These are phyloP conservation scores for Limenitis camilla DNA, from an alignment of 2,888 invertebrate genomes.

Conservation along the genomic window DNA sequence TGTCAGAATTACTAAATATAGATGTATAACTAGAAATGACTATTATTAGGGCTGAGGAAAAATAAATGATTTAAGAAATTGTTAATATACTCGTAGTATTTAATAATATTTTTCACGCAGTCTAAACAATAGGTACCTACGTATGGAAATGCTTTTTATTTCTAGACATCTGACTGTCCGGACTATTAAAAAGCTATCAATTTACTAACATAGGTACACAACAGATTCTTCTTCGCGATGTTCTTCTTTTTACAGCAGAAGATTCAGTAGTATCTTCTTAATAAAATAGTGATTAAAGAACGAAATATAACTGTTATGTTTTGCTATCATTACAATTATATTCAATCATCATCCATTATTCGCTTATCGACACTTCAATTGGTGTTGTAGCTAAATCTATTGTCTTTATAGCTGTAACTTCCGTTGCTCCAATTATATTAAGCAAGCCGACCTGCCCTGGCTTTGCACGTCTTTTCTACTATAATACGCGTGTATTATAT, in stretches of 20 bases:
- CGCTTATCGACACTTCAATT: slow-evolving; percentile 19
- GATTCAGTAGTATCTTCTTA: too few species aligned
- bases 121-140: slow-evolving; percentile 11
- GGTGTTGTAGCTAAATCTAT: slow-evolving; percentile 19
- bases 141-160: slow-evolving; percentile 6
- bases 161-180: slow-evolving; percentile 6
- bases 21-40: slow-evolving; percentile 7
- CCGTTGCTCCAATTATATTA: background rate
- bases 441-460: background rate
- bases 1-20: slow-evolving; percentile 25
- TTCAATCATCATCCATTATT: slow-evolving; percentile 16
- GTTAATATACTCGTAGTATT: background rate
- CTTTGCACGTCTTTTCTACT: background rate
- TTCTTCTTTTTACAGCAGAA: too few species aligned
- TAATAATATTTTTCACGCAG: slow-evolving; percentile 2
- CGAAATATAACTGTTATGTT: too few species aligned
- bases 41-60: slow-evolving; percentile 10
- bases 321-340: slow-evolving; percentile 4
- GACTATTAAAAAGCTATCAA: slow-evolving; percentile 7
- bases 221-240: too few species aligned
- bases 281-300: too few species aligned
- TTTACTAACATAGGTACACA: slow-evolving; percentile 1
- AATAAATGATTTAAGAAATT: slow-evolving; percentile 1
- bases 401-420: slow-evolving; percentile 2
- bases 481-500: too few species aligned